Conservation (phyloP, 23 tunicate genomes). For the Trididemnum clinides region DNA sequence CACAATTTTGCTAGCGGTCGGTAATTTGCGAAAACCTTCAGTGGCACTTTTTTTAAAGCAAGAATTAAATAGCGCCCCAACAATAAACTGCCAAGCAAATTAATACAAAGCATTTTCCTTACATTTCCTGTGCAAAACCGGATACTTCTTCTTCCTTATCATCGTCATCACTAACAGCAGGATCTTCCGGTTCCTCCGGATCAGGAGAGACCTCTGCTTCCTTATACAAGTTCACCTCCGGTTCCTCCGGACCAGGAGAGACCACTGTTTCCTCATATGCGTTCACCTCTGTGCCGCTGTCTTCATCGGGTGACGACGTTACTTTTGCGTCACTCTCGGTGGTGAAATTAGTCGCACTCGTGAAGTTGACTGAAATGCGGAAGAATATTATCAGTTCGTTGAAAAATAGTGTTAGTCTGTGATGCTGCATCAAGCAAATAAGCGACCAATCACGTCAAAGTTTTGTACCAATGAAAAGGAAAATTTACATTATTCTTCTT, state of each 20-base stretch:
- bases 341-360: not conserved
- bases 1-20: too few relatives aligned
- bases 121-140: slow-evolving; percentile 15
- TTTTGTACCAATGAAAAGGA: too few relatives aligned
- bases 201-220: not conserved
- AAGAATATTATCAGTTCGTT: too few relatives aligned
- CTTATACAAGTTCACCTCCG: not conserved
- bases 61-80: too few relatives aligned
- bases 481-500: too few relatives aligned
- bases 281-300: slow-evolving; percentile 45
- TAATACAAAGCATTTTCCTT: not conserved
- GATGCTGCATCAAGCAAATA: too few relatives aligned
- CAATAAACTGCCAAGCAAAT: not conserved
- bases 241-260: not conserved
- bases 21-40: too few relatives aligned
- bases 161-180: not conserved
- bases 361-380: not conserved
- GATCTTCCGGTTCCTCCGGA: not conserved
- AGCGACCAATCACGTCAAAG: too few relatives aligned
- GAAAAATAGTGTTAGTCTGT: too few relatives aligned
- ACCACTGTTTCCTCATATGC: slow-evolving; percentile 10
- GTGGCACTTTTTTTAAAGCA: too few relatives aligned
- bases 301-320: slow-evolving; percentile 1
- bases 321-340: not conserved
- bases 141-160: not conserved